Base-by-base conservation (phyloP, 1,140 invertebrate species). In the Trachymyrmex septentrionalis region DNA sequence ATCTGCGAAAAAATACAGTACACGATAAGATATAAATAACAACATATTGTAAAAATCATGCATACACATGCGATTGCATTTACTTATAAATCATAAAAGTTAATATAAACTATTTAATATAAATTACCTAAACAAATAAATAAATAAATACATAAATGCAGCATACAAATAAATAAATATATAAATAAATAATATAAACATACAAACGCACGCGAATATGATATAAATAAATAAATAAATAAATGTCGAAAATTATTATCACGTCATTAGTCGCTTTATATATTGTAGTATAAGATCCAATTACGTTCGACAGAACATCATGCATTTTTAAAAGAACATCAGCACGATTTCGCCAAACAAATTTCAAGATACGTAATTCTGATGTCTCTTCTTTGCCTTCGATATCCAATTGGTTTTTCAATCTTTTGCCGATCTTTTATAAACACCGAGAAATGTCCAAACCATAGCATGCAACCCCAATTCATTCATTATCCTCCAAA, bases 391-490 rank as follows among this genome's bases (percentile, higher is more conserved):
- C 38, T 73, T 61, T 44, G 63, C 2, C 50, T 55, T 57, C 48
- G 78, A 61, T 66, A 66, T 67, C 24, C 55, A 67, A 80, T 66
- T 80, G 14, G 27, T 61, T 34, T 61, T 34, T 27, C 55, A 30
- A 63, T 61, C 3, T 50, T 63, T 63, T 75, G 48, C 7, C 48
- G 21, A 80, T 55, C 7, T 34, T 53, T 80, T 50, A 80, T 48
- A 50, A 69, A 67, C n/a, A 81, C 19, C 53, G 9, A 78, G 24
- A 78, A 66, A 80, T 48, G 44, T 64, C 44, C 34, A 71, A 71
- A 82, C 24, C 55, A 48, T 67, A 73, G 80, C 80, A 84, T 84
- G 80, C 80, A 84, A 84, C 12, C 69, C 69, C 55, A 14, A 84
- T 73, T 61, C 57, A 84, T 84, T 84, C 69, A 61, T 73, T 84